Evolutionary conservation across 2,888 invertebrate genomes (phyloP).

Genomic region (Conops quadrifasciatus): DNA sequence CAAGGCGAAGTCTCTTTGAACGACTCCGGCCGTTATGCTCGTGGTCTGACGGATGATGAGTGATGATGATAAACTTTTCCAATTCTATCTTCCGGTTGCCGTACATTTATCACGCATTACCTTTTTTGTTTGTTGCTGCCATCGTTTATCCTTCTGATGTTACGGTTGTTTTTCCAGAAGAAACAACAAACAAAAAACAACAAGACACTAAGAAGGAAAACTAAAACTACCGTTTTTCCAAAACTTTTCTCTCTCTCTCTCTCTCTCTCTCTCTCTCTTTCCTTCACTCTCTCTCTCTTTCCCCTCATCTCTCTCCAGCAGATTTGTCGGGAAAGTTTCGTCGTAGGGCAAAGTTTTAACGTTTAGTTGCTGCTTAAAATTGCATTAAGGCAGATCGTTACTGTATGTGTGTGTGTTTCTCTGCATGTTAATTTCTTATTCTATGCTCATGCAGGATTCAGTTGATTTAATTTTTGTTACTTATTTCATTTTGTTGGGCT

Average conservation of each 20-base stretch:
- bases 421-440: too few species aligned
- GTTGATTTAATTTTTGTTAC: too few species aligned
- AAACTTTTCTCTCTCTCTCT: neutral
- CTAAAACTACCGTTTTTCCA: slow-evolving; percentile 30
- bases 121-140: neutral
- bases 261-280: slow-evolving; percentile 36
- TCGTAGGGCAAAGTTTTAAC: neutral
- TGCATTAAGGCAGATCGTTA: neutral
- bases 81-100: neutral
- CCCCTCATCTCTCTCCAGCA: neutral
- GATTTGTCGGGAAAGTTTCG: neutral
- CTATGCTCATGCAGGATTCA: too few species aligned
- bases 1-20: too few species aligned
- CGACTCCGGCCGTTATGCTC: too few species aligned
- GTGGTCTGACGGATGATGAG: too few species aligned
- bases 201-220: slow-evolving; percentile 26
- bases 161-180: too few species aligned
- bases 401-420: neutral
- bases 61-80: neutral
- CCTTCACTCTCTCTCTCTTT: neutral
- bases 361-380: slow-evolving; percentile 8
- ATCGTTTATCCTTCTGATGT: neutral
- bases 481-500: too few species aligned
- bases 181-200: slow-evolving; percentile 28
- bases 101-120: neutral